Evolutionary conservation across 2,113 vertebrate genomes (phyloP).

Genomic region (Pithys albifrons): DNA sequence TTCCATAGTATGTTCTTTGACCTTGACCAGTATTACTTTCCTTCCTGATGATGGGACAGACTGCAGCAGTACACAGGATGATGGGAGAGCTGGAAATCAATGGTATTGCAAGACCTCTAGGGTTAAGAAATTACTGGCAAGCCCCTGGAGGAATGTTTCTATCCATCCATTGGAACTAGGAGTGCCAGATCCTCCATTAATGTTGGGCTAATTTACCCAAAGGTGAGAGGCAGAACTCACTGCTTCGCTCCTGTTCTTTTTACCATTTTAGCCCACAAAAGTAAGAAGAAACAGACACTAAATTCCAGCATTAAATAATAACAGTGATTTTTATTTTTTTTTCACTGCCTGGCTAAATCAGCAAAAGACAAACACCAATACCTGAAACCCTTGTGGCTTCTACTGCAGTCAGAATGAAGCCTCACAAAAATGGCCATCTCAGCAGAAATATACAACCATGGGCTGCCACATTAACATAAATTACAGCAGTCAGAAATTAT

Average conservation of each 20-base stretch:
- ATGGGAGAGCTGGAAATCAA: not conserved
- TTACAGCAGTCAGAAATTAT: constrained; percentile 80
- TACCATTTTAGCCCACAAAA: not conserved
- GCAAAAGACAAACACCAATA: constrained; percentile 44
- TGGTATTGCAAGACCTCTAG: not conserved
- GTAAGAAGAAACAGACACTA: not conserved
- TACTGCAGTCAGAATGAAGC: constrained; percentile 74
- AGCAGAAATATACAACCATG: constrained; percentile 77
- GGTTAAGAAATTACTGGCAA: not conserved
- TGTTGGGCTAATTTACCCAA: not conserved
- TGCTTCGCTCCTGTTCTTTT: not conserved
- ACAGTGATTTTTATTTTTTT: not conserved
- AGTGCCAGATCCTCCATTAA: not conserved
- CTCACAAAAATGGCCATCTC: constrained; percentile 73
- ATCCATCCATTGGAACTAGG: not conserved
- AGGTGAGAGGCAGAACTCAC: not conserved
- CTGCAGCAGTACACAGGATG: not conserved
- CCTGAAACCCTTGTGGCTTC: constrained; percentile 55
- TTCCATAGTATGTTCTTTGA: not conserved
- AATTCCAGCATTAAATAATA: not conserved
- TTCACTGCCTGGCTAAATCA: constrained; percentile 63
- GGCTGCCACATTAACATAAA: constrained; percentile 83
- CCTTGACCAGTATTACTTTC: not conserved
- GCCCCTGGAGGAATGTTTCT: not conserved
- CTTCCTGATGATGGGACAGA: not conserved